Conservation (phyloP, 2,113 vertebrate species). For the Bos indicus region DNA sequence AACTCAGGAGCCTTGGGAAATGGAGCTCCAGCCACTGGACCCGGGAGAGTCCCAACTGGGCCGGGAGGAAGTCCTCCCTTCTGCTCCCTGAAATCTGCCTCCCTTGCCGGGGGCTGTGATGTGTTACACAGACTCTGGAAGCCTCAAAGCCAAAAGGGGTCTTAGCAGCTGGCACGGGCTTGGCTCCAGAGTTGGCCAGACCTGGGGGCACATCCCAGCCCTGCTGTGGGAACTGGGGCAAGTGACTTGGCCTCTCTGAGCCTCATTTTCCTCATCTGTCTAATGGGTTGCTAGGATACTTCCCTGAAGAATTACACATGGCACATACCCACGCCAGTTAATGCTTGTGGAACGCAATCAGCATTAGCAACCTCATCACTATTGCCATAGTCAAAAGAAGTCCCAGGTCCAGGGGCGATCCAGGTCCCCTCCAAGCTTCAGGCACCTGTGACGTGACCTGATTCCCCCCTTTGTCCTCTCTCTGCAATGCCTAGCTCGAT, state of each 20-base stretch:
- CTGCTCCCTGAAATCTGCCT: background rate
- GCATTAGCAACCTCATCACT: rapidly evolving
- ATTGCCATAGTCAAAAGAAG: background rate
- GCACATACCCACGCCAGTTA: rapidly evolving
- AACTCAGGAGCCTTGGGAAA: constrained; percentile 39
- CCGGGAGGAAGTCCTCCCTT: background rate
- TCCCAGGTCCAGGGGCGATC: background rate
- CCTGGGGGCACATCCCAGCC: background rate
- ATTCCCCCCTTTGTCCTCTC: background rate
- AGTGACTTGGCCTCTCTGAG: background rate
- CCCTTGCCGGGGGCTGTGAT: background rate
- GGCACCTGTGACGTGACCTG: background rate
- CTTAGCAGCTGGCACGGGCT: background rate
- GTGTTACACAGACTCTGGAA: background rate
- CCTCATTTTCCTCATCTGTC: background rate
- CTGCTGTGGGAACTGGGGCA: background rate
- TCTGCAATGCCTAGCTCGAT: background rate
- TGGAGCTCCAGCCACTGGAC: constrained; percentile 8
- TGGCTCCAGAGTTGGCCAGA: background rate
- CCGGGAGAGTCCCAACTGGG: constrained; percentile 56
- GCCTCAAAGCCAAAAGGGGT: background rate
- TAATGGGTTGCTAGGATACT: background rate
- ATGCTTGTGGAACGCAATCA: rapidly evolving
- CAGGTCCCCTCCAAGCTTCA: background rate
- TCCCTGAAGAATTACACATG: background rate